Conservation (phyloP, 2,797 vertebrate species). For the Coccyzus lansbergi region DNA sequence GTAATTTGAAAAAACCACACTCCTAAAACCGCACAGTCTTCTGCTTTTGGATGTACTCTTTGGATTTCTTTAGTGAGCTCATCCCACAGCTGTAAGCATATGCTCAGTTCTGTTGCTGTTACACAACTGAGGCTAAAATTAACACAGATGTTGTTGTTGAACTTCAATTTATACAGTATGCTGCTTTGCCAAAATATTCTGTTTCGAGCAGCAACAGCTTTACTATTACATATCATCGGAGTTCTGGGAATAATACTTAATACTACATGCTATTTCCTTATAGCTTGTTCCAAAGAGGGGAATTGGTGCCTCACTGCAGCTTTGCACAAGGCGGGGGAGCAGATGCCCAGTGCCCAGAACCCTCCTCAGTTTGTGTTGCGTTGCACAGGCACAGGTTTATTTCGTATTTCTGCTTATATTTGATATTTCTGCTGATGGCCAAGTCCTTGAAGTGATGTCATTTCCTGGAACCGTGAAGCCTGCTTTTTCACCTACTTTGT, state of each 20-base stretch:
- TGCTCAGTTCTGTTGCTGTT: neutral
- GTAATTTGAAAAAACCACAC: neutral
- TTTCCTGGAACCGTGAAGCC: neutral
- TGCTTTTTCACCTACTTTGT: neutral
- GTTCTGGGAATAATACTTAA: conserved; percentile 2
- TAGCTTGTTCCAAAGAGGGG: neutral
- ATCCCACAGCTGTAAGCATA: conserved; percentile 7
- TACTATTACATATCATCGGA: neutral
- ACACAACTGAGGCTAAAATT: conserved; percentile 35
- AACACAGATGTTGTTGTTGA: conserved; percentile 60
- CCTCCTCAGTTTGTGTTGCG: neutral
- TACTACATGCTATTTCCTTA: neutral
- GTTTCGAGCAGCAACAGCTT: conserved; percentile 28
- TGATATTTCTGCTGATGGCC: neutral
- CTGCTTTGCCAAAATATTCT: conserved; percentile 1
- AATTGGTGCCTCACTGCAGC: neutral
- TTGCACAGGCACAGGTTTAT: neutral
- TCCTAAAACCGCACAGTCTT: neutral
- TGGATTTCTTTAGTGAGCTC: neutral
- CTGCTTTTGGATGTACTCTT: neutral
- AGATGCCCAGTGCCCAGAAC: neutral
- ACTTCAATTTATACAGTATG: neutral
- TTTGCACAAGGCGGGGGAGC: neutral
- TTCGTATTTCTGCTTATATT: neutral
- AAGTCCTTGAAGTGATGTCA: neutral